Evolutionary conservation across 2,888 invertebrate species (phyloP).

Genomic region (Lydus trimaculatus): DNA sequence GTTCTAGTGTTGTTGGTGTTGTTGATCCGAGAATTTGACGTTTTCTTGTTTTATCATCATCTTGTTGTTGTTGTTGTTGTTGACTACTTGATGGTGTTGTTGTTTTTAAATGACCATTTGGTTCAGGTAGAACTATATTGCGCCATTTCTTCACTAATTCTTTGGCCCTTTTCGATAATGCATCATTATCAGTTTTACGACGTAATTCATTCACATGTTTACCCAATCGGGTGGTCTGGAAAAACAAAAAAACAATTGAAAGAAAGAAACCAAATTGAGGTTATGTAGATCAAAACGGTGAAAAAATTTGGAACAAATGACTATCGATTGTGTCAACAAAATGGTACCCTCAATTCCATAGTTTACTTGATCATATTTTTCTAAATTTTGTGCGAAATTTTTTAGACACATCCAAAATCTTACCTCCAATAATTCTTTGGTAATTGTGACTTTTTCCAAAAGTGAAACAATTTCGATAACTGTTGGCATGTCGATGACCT

Average conservation of each 20-base stretch:
- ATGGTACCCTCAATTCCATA: too few relatives aligned
- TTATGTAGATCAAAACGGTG: too few relatives aligned
- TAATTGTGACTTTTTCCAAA: slow-evolving; percentile 90
- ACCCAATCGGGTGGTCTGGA: slow-evolving; percentile 91
- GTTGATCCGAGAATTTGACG: slow-evolving; percentile 44
- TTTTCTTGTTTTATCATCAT: slow-evolving; percentile 35
- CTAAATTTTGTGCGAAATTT: too few relatives aligned
- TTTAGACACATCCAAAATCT: too few relatives aligned
- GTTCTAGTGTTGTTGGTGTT: slow-evolving; percentile 8
- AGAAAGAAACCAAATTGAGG: neutral
- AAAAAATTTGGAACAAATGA: too few relatives aligned
- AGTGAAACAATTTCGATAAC: slow-evolving; percentile 93
- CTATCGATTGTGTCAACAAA: too few relatives aligned
- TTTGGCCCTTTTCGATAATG: slow-evolving; percentile 88
- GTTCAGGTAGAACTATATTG: slow-evolving; percentile 76
- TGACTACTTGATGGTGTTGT: slow-evolving; percentile 41
- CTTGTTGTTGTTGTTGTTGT: slow-evolving; percentile 33
- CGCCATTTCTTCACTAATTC: slow-evolving; percentile 93
- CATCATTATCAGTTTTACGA: slow-evolving; percentile 83
- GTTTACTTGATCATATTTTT: too few relatives aligned
- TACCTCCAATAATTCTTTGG: slow-evolving; percentile 91
- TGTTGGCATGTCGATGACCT: slow-evolving; percentile 95
- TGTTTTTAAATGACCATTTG: slow-evolving; percentile 55
- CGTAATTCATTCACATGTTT: slow-evolving; percentile 92
- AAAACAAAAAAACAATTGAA: slow-evolving; percentile 24